phyloP scores from a whole-genome alignment of 1,140 invertebrate species.

The Augochlora pura region DNA sequence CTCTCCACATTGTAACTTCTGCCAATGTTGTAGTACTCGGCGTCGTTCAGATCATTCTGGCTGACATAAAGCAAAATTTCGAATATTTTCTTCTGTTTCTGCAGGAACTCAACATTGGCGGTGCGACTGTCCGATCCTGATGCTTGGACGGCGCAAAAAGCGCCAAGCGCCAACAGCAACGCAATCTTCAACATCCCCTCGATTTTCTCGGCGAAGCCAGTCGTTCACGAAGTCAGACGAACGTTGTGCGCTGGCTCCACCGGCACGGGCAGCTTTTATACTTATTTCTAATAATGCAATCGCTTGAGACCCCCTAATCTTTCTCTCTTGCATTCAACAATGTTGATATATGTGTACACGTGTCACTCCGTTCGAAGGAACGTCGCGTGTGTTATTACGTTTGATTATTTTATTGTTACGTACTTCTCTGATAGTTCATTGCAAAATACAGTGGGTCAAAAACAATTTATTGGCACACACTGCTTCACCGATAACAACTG shows the following conservation, averaged over 20 bases:
- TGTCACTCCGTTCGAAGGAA: neutral
- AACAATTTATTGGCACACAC: too few species aligned
- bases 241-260: neutral
- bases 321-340: neutral
- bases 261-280: conserved; percentile 26
- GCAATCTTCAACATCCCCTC: conserved; percentile 49
- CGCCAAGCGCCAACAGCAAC: conserved; percentile 41
- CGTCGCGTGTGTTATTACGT: neutral
- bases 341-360: neutral
- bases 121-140: conserved; percentile 4
- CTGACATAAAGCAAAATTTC: conserved; percentile 83
- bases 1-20: conserved; percentile 81
- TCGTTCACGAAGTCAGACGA: neutral
- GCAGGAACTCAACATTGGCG: conserved; percentile 72
- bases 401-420: neutral
- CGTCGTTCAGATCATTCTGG: conserved; percentile 79
- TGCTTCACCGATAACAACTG: too few species aligned
- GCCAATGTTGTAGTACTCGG: conserved; percentile 79
- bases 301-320: conserved; percentile 28
- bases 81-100: conserved; percentile 83
- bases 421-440: too few species aligned
- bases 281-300: conserved; percentile 26
- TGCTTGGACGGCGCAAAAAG: conserved; percentile 28
- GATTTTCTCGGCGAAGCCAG: neutral
- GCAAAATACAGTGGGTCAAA: too few species aligned